Base-by-base conservation (phyloP, 2,888 invertebrate genomes). In the Eupithecia abbreviata region DNA sequence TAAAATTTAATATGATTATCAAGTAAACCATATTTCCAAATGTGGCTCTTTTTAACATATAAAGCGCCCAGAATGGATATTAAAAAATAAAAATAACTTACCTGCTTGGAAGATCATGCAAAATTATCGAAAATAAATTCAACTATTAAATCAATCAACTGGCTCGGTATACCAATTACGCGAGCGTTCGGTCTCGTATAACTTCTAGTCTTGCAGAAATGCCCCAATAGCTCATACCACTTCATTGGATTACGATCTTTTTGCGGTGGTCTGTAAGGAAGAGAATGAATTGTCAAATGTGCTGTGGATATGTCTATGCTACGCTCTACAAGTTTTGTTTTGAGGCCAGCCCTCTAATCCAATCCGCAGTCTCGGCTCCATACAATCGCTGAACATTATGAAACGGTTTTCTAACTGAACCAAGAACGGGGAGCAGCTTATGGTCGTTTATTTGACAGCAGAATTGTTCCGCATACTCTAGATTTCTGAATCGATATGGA, bases 81-180 rank as follows among this genome's bases (percentile, higher is more conserved):
- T 30, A 30, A 30, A 30, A 30, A 30, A 30, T 30, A 30, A 30
- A 30, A 30, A 30, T 30, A 30, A 73, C 51, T 67, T 49, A 73
- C 71, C 18, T 18, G 18, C 58, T 43, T 55, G 42, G 43, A 58
- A 18, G 42, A 55, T 65, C 42, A 88, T 91, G 92, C 92, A 91
- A 6, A 91, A 89, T 91, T 92, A 91, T 91, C 90, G 90, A 88
- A 90, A 90, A 93, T 93, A 92, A 93, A 93, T 92, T 92, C 89
- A 89, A 89, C 90, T 90, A 91, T 91, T 93, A 30, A 92, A 92
- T 92, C 90, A 90, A 92, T 92, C 90, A 90, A 65, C 41, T 0
- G 13, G n/a, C 55, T 55, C 13, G 7, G 41, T 66, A 91, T 91
- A 90, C 91, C 93, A 92, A 93, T 93, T 92, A 93, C 90, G 90